phyloP scores from a whole-genome alignment of 2,797 vertebrate species.

The Chaetophractus vellerosus region DNA sequence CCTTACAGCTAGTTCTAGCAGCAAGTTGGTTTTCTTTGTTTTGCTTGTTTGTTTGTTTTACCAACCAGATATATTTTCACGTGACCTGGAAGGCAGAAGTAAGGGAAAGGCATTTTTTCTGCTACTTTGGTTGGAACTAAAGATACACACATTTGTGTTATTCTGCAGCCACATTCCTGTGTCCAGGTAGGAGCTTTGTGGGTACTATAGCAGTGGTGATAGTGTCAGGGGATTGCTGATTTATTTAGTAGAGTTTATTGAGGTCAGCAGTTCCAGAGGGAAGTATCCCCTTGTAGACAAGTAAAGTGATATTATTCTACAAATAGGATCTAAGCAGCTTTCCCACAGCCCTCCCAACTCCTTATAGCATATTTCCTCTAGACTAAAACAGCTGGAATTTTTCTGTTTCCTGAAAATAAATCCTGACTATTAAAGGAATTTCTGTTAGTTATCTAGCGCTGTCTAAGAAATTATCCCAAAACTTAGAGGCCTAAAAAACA shows the following conservation, averaged over 20 bases:
- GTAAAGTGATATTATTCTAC: neutral
- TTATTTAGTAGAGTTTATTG: neutral
- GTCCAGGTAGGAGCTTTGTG: neutral
- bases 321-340: slow-evolving; percentile 23
- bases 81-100: neutral
- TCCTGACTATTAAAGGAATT: neutral
- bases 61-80: neutral
- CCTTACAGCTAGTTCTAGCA: neutral
- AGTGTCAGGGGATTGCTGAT: neutral
- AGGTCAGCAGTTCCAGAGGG: neutral
- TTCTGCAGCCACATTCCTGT: neutral
- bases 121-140: neutral
- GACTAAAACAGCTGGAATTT: slow-evolving; percentile 38
- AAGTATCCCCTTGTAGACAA: neutral
- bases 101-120: neutral
- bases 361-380: neutral
- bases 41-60: neutral
- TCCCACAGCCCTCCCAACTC: neutral
- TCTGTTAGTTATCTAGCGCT: slow-evolving; percentile 1
- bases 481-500: slow-evolving; percentile 9
- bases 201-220: neutral
- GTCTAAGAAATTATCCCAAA: slow-evolving; percentile 30
- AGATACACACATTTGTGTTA: neutral
- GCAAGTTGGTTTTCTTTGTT: neutral
- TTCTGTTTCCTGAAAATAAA: slow-evolving; percentile 30